Evolutionary conservation across 2,113 vertebrate genomes (phyloP).

Genomic region (Chelonoidis abingdonii): DNA sequence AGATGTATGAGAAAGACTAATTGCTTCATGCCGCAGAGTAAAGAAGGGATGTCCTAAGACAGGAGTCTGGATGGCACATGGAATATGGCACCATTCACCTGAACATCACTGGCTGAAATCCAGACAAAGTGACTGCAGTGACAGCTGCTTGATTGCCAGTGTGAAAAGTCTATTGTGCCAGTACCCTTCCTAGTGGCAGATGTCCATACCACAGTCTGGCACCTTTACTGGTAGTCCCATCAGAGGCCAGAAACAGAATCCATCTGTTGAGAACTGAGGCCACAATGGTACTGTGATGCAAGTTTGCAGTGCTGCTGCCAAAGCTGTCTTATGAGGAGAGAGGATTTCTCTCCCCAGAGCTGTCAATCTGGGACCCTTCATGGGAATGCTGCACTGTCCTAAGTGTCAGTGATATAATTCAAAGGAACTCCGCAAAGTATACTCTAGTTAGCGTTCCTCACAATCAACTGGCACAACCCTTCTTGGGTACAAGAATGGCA

Average conservation of each 20-base stretch:
- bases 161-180: not conserved
- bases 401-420: fast-evolving
- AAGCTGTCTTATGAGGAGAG: fast-evolving
- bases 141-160: too few species aligned
- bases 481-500: not conserved
- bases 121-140: not conserved
- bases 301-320: fast-evolving
- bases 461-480: not conserved
- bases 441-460: not conserved
- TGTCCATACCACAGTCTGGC: not conserved
- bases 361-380: not conserved
- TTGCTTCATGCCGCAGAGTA: not conserved
- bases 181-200: not conserved
- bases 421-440: not conserved
- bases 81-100: not conserved
- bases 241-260: not conserved
- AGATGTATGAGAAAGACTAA: not conserved
- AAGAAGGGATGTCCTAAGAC: not conserved
- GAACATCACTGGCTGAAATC: not conserved
- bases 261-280: fast-evolving
- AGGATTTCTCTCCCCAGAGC: not conserved
- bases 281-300: fast-evolving
- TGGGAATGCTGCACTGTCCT: fast-evolving
- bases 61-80: not conserved
- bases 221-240: not conserved